Evolutionary conservation across 2,797 vertebrate species (phyloP), one percentile per base, ranked within the genome.

Genomic region (Onychomys leucogaster): DNA sequence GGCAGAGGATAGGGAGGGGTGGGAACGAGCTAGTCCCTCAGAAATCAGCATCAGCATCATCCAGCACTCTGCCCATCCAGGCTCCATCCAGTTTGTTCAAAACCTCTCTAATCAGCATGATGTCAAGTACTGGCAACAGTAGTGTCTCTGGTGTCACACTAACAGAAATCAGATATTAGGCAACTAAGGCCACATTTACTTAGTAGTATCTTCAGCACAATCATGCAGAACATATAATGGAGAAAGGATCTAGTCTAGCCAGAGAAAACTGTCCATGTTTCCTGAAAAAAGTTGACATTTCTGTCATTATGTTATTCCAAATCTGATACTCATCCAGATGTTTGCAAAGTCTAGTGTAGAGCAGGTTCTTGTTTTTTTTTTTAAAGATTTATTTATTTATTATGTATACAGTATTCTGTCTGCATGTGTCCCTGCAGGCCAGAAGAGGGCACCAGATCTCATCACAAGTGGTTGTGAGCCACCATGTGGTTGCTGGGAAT

Each of bases 121-220:
- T 25, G 37, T 27, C 5, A 55, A 81, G 73, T 46, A 76, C 4
- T 76, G 7, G 57, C 92, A 93, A 96, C 37, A 63, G 67, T 3
- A 93, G n/a, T 57, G 65, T 78, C 14, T 95, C n/a, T 77, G 41
- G 6, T 95, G 43, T 76, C 84, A 94, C 69, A 77, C 63, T 92
- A 92, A 85, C 55, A 96, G 52, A 84, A 95, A 96, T 34, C 43
- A 86, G 61, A 67, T 77, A 17, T 41, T 83, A 34, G 81, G 63
- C 37, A 94, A 92, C 34, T 63, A 89, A 92, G 77, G 80, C 86
- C 61, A 78, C 59, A 93, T 91, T 61, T 78, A 90, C 14, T 63
- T 87, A 86, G 84, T 12, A 76, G 23, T 69, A 90, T 85, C 49
- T 84, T 92, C 71, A 85, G 43, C 90, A 73, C 10, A 93, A 88